These are phyloP conservation scores for Odontomyia ornata DNA, from an alignment of 2,888 invertebrate genomes.

Conservation along the genomic window DNA sequence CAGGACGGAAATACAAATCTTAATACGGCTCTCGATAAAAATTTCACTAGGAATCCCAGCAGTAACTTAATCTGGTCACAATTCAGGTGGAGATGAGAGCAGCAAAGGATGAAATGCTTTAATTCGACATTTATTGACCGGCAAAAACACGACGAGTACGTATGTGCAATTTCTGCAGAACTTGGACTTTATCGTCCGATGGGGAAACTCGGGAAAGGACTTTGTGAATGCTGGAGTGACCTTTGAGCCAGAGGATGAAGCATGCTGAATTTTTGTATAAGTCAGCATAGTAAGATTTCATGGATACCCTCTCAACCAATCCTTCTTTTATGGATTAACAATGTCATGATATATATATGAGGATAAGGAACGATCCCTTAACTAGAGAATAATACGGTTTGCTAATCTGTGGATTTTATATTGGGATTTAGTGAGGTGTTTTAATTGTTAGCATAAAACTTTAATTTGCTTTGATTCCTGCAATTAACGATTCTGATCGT, in stretches of 20 bases:
- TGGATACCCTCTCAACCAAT: background rate
- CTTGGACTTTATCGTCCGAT: background rate
- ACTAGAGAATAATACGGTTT: background rate
- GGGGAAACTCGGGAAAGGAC: background rate
- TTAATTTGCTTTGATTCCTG: background rate
- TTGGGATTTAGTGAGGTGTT: background rate
- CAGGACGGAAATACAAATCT: slow-evolving; percentile 22
- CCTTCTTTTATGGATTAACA: background rate
- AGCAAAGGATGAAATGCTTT: slow-evolving; percentile 15
- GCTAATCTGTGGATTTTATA: background rate
- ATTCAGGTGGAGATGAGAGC: background rate
- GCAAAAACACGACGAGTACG: background rate
- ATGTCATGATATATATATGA: background rate
- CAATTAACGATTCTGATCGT: background rate
- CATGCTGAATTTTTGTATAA: background rate
- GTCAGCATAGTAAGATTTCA: background rate
- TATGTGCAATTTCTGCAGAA: background rate
- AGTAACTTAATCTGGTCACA: slow-evolving; percentile 30
- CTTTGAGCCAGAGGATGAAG: background rate
- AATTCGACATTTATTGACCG: slow-evolving; percentile 28
- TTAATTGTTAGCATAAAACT: background rate
- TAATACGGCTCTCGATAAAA: slow-evolving; percentile 28
- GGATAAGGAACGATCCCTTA: background rate
- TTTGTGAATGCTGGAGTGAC: background rate
- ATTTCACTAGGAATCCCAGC: background rate